Base-by-base conservation (phyloP, 2,113 vertebrate genomes). In the Lepus timidus region DNA sequence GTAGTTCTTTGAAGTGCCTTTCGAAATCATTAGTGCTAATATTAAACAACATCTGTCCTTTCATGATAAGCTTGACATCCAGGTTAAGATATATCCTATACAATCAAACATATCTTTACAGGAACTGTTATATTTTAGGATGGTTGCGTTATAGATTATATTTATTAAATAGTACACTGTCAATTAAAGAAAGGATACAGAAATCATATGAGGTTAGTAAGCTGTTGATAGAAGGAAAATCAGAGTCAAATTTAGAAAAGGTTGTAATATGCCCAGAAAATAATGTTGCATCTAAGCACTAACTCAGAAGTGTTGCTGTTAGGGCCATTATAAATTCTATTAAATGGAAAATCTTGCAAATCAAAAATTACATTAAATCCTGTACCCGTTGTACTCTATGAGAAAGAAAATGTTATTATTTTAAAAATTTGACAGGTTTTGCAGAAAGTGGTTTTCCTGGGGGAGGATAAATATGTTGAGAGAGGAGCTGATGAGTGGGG, bases 391-490 rank as follows among this genome's bases (percentile, higher is more conserved):
- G 7, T n/a, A 58, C 13, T 93, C 67, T 74, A n/a, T 55, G 3
- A 62, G 4, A 89, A 23, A n/a, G 8, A 93, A 86, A 55, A 36
- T 64, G 51, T 81, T 85, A 27, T 93, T 71, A 85, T 75, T 95
- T 96, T 68, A 71, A 82, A 88, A 83, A 51, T 70, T 92, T 86
- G 73, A 62, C 68, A 93, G 51, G 14, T n/a, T 85, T 93, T 44
- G 27, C 13, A 70, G 62, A 71, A 84, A 75, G 36, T 67, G 23
- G 6, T 91, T 82, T 92, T 80, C 80, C 87, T 96, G 68, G 20
- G 39, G 80, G 87, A 88, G 17, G 4, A 10, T 62, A 55, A 10
- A 27, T 84, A 61, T 62, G 16, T 71, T 88, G 62, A 78, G 67
- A 92, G 16, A 76, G 36, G 25, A 92, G 67, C 8, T 55, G 44